phyloP scores from a whole-genome alignment of 2,113 vertebrate species.

The Chrysemys picta region DNA sequence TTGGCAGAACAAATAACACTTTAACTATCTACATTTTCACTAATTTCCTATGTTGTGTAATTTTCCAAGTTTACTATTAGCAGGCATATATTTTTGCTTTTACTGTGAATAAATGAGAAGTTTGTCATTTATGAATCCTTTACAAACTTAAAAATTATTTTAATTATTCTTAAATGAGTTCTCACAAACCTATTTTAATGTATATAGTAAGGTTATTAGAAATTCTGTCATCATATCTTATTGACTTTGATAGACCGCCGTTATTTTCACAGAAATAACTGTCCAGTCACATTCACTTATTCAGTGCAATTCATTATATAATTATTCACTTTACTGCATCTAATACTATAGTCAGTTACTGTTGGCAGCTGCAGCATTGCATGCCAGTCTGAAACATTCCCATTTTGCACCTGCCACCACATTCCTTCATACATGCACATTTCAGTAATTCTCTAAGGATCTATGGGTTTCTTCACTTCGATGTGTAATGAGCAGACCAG shows the following conservation, averaged over 20 bases:
- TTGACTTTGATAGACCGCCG: background rate
- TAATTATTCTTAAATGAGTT: background rate
- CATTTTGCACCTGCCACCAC: background rate
- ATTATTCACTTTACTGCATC: background rate
- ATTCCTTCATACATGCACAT: background rate
- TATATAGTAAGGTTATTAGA: background rate
- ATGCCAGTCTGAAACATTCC: background rate
- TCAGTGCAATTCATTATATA: background rate
- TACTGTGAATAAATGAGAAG: rapidly evolving
- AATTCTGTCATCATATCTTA: background rate
- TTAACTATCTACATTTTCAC: background rate
- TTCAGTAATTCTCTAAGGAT: background rate
- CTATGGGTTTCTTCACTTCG: background rate
- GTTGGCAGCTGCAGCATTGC: background rate
- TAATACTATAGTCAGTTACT: background rate
- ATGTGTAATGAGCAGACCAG: background rate
- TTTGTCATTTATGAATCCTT: background rate
- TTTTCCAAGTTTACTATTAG: background rate
- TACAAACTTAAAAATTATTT: background rate
- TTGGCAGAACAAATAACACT: background rate
- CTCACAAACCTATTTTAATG: background rate
- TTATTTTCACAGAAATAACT: background rate
- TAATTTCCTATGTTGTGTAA: background rate
- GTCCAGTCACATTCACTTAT: background rate
- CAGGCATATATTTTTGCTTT: background rate